A percentile compares a stretch with the other conserved stretches of the same genome.
Evolutionary conservation across 1,140 invertebrate genomes (phyloP).

Genomic region (Thereuonema tuberculata): DNA sequence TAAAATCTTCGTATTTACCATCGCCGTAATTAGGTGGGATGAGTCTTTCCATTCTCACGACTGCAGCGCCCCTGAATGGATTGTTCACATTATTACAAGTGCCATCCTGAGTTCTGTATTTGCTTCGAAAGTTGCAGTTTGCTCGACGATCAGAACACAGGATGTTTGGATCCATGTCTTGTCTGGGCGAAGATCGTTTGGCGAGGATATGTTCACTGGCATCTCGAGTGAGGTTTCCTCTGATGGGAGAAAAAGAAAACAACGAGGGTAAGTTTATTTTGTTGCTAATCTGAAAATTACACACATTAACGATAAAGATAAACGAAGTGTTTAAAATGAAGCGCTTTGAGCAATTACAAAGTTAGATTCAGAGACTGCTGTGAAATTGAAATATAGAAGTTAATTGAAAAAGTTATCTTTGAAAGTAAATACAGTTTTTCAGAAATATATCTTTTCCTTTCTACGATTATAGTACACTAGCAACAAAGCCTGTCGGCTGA

Average conservation of each 20-base stretch:
- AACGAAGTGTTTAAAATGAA: too few relatives aligned
- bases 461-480: too few relatives aligned
- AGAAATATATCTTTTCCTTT: too few relatives aligned
- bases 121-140: neutral
- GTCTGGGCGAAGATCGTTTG: neutral
- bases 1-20: conserved; percentile 33
- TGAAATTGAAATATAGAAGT: too few relatives aligned
- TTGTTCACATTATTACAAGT: conserved; percentile 46
- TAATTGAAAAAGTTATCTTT: too few relatives aligned
- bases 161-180: neutral
- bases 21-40: conserved; percentile 42
- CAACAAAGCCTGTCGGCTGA: too few relatives aligned
- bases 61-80: conserved; percentile 43
- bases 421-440: too few relatives aligned
- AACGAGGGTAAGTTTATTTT: too few relatives aligned
- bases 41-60: conserved; percentile 39
- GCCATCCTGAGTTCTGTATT: conserved; percentile 45
- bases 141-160: neutral
- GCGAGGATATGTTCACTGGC: neutral
- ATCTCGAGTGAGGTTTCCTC: neutral
- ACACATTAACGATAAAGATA: too few relatives aligned
- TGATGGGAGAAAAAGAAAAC: neutral
- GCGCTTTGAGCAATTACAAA: too few relatives aligned
- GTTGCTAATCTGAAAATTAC: too few relatives aligned
- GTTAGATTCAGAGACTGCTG: too few relatives aligned